These are phyloP conservation scores for Lasioglossum malachurum DNA, from an alignment of 2,888 invertebrate genomes.

Conservation along the genomic window DNA sequence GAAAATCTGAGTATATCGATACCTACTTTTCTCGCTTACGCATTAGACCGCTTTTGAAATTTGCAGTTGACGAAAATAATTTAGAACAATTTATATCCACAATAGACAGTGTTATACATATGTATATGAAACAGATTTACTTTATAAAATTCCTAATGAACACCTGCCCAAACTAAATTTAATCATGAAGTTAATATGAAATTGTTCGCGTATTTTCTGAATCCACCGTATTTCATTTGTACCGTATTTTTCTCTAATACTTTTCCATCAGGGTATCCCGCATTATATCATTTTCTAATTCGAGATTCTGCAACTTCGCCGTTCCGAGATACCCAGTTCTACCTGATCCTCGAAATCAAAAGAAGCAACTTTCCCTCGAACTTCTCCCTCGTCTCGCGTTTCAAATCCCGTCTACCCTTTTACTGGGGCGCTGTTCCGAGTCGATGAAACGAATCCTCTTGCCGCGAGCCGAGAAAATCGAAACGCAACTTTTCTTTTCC, in stretches of 20 bases:
- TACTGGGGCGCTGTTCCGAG: not conserved
- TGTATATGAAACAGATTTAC: no score
- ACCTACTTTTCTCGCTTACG: no score
- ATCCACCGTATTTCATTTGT: not conserved
- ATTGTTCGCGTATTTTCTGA: not conserved
- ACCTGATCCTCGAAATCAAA: slow-evolving; percentile 7
- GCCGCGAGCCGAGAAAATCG: not conserved
- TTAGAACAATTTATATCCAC: no score
- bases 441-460: not conserved
- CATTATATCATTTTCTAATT: slow-evolving; percentile 3
- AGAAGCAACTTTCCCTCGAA: not conserved
- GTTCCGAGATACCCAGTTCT: not conserved
- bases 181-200: no score
- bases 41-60: no score
- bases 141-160: no score
- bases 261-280: not conserved
- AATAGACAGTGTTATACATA: no score
- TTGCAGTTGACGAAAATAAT: no score
- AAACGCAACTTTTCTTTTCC: slow-evolving; percentile 15
- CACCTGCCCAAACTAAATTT: no score
- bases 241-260: not conserved
- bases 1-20: no score
- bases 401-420: slow-evolving; percentile 12
- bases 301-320: slow-evolving; percentile 2
- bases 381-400: not conserved